Base-by-base conservation (phyloP, 2,888 invertebrate genomes). In the Drosophila ezoana region DNA sequence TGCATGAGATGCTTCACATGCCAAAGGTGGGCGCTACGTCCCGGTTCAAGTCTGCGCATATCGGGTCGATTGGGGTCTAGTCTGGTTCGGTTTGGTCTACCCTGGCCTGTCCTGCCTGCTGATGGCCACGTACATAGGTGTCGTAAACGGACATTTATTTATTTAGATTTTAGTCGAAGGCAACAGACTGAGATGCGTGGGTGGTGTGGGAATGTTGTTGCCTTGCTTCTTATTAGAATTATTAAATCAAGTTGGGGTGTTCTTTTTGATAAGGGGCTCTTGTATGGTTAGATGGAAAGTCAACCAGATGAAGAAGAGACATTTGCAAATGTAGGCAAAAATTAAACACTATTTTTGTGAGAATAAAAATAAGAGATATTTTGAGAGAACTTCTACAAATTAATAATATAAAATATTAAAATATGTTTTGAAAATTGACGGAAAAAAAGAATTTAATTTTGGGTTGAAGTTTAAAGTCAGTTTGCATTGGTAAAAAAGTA, bases 121-220 rank as follows among this genome's bases (percentile, higher is more conserved):
- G 72, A 52, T 64, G 65, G 56, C 67, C 78, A 78, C 79, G 72
- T 76, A 38, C 58, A 48, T 73, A 78, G 87, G 82, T 87, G 85
- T 87, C 82, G 67, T 62, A 76, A 70, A 72, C 64, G 85, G 79
- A 81, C 88, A 83, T 83, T 81, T 83, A 83, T 83, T 83, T 83
- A 83, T 83, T 87, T 83, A 85, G 85, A 83, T 85, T 83, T 81
- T 57, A 57, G 72, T 72, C 64, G 57, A 70, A 59, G 69, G 62
- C 81, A 69, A 71, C 85, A 71, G 47, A 54, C 60, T 58, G 35
- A 47, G 43, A 23, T 13, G 10, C 11, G 28, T 28, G 8, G 28
- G 8, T 28, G 28, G 28, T 28, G 28, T 28, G 9, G 14, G 35
- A 45, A 47, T 64, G 57, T 52, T 56, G 35, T 41, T 58, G 28